These are phyloP conservation scores for Artibeus jamaicensis DNA, from an alignment of 2,797 vertebrate genomes.

Conservation along the genomic window DNA sequence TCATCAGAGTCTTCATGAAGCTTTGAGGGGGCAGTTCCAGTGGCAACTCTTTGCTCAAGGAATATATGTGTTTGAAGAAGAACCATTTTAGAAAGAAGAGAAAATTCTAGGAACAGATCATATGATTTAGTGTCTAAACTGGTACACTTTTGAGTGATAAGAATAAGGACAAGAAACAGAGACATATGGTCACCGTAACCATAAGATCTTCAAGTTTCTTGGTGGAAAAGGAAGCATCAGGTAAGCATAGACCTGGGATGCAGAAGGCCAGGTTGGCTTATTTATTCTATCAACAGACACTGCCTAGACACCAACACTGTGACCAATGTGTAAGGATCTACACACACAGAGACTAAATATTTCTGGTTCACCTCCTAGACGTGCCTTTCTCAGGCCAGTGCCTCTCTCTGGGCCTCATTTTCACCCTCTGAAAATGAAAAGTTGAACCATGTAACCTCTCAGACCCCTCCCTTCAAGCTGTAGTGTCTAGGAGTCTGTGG, in stretches of 20 bases:
- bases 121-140: neutral
- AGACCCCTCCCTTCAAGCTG: slow-evolving; percentile 65
- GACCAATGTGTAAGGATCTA: neutral
- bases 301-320: neutral
- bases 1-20: neutral
- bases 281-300: neutral
- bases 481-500: neutral
- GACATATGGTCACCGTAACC: neutral
- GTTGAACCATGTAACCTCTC: neutral
- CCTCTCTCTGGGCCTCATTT: neutral
- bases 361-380: neutral
- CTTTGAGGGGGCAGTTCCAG: neutral
- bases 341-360: neutral
- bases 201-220: neutral
- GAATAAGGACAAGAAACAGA: neutral
- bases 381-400: neutral
- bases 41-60: neutral
- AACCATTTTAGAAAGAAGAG: slow-evolving; percentile 9
- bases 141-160: neutral
- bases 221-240: neutral
- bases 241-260: neutral
- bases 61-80: neutral
- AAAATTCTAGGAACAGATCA: neutral
- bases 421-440: slow-evolving; percentile 7
- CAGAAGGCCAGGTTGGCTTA: neutral